Percentiles rank a stretch among this genome's conserved stretches.
These are phyloP conservation scores for Meta bourneti DNA, from an alignment of 2,888 invertebrate species.

Conservation along the genomic window DNA sequence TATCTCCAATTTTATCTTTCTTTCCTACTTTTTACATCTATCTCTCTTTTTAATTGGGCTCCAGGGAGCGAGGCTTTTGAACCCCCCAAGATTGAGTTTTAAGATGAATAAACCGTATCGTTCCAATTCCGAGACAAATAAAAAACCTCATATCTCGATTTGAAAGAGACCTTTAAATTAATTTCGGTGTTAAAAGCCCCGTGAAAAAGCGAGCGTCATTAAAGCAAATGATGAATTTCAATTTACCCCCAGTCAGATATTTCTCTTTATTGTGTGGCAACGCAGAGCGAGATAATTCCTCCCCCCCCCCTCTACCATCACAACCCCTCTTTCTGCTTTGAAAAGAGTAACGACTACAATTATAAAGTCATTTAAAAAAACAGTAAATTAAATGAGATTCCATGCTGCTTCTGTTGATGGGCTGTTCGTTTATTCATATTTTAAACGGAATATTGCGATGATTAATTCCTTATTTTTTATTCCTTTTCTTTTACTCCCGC, in stretches of 20 bases:
- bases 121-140: not conserved
- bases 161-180: slow-evolving; percentile 53
- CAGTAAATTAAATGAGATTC: slow-evolving; percentile 51
- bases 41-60: not conserved
- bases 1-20: not conserved
- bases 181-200: slow-evolving; percentile 45
- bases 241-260: slow-evolving; percentile 27
- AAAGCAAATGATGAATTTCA: slow-evolving; percentile 50
- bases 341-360: slow-evolving; percentile 48
- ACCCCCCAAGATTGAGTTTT: not conserved
- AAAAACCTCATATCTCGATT: slow-evolving; percentile 10
- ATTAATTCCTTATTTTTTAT: slow-evolving; percentile 9
- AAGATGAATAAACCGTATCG: not conserved
- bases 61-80: not conserved
- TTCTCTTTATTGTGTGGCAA: slow-evolving; percentile 37
- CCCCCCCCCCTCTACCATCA: not conserved
- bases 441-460: slow-evolving; percentile 35
- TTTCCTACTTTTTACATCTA: not conserved
- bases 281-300: not conserved
- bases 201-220: slow-evolving; percentile 48
- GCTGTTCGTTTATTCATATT: slow-evolving; percentile 47
- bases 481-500: not conserved
- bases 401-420: not conserved
- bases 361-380: slow-evolving; percentile 59
- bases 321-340: not conserved